Percentiles rank a stretch among this genome's conserved stretches.
Conservation (phyloP, 2,113 vertebrate genomes). For the Oxyruncus cristatus region DNA sequence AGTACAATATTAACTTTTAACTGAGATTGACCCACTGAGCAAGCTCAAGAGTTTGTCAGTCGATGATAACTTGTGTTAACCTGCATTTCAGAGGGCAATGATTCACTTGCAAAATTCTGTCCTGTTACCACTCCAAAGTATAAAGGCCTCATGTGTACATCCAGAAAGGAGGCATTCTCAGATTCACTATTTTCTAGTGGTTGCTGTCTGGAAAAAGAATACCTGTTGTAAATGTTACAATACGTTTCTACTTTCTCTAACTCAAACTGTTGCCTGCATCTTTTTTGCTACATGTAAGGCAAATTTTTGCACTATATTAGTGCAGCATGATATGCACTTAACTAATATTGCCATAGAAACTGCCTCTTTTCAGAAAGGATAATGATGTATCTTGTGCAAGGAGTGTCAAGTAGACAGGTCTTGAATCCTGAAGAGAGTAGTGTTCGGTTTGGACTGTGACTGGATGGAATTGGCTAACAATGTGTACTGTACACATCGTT, state of each 20-base stretch:
- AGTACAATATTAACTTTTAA: conserved; percentile 37
- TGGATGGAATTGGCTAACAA: conserved; percentile 60
- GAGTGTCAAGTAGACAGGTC: conserved; percentile 69
- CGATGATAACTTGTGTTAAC: conserved; percentile 53
- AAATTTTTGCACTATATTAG: conserved; percentile 99
- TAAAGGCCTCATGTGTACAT: conserved; percentile 54
- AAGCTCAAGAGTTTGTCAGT: conserved; percentile 42
- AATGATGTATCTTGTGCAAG: conserved; percentile 81
- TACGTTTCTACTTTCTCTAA: conserved; percentile 78
- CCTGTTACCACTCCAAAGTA: conserved; percentile 53
- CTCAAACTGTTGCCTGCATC: conserved; percentile 80
- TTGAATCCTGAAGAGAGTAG: conserved; percentile 75
- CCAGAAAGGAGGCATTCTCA: conserved; percentile 70
- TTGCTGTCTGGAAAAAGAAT: conserved; percentile 78
- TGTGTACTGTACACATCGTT: conserved; percentile 45
- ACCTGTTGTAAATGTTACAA: conserved; percentile 73
- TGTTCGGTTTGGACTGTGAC: conserved; percentile 67
- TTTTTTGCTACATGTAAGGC: conserved; percentile 84
- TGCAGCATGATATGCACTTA: conserved; percentile 96
- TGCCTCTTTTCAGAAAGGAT: conserved; percentile 86
- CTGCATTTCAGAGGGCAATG: conserved; percentile 61
- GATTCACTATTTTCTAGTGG: conserved; percentile 75
- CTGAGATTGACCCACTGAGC: conserved; percentile 35
- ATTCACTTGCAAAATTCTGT: conserved; percentile 62
- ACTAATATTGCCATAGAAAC: conserved; percentile 90